These are phyloP conservation scores for Callimorpha dominula DNA, from an alignment of 2,888 invertebrate species.

Conservation along the genomic window DNA sequence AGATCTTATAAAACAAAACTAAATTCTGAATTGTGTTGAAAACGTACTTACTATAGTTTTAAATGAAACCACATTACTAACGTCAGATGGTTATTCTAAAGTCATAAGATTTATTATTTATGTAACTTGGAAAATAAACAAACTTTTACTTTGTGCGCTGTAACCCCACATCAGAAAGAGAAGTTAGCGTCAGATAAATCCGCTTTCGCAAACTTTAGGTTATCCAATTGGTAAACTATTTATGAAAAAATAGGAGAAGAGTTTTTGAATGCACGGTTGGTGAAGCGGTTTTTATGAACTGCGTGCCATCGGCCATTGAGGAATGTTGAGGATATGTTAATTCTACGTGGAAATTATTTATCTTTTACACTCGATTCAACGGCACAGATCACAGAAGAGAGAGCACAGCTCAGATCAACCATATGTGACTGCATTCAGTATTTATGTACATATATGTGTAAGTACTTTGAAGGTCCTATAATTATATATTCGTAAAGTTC, in stretches of 20 bases:
- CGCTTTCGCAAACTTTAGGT: neutral
- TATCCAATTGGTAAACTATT: neutral
- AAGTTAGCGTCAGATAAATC: neutral
- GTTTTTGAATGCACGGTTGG: neutral
- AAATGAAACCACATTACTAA: neutral
- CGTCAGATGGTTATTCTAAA: neutral
- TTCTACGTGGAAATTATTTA: too few relatives aligned
- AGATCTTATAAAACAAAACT: too few relatives aligned
- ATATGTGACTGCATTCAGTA: too few relatives aligned
- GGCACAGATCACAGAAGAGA: too few relatives aligned
- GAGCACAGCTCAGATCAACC: too few relatives aligned
- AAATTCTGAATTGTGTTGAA: too few relatives aligned
- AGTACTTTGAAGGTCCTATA: too few relatives aligned
- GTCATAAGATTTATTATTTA: neutral
- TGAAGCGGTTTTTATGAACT: neutral
- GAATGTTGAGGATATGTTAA: too few relatives aligned
- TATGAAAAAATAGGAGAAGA: neutral
- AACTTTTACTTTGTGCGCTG: neutral
- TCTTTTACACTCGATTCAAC: too few relatives aligned
- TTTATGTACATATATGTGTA: too few relatives aligned
- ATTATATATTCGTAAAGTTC: too few relatives aligned
- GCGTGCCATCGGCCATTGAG: neutral
- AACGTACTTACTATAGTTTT: too few relatives aligned
- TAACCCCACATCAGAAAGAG: neutral
- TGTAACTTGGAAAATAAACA: neutral